phyloP scores from a whole-genome alignment of 2,113 vertebrate species.

The Phaethornis superciliosus region DNA sequence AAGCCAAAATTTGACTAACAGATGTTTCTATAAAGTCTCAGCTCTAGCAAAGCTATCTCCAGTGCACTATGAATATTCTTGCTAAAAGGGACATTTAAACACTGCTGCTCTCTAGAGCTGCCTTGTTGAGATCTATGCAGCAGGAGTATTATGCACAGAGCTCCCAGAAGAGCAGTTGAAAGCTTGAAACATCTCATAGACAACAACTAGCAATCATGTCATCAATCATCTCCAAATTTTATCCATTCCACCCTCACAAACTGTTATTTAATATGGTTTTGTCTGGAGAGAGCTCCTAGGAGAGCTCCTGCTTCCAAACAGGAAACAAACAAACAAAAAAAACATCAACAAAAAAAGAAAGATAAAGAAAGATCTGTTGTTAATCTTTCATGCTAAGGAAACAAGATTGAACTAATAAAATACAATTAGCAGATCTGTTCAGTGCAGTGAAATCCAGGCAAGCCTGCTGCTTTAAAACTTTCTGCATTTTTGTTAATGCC shows the following conservation, averaged over 20 bases:
- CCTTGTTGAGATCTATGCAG: not conserved
- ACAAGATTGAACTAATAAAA: slow-evolving; percentile 61
- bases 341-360: too few species aligned
- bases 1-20: not conserved
- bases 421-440: slow-evolving; percentile 62
- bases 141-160: not conserved
- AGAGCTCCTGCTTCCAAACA: slow-evolving; percentile 51
- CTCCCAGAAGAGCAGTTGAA: slow-evolving; percentile 60
- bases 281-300: slow-evolving; percentile 46
- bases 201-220: slow-evolving; percentile 53
- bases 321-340: not conserved
- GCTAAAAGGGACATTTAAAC: slow-evolving; percentile 18
- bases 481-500: not conserved
- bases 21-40: slow-evolving; percentile 4
- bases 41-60: not conserved
- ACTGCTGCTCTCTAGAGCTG: slow-evolving; percentile 7
- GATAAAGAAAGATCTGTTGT: not conserved
- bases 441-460: slow-evolving; percentile 18
- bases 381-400: slow-evolving; percentile 58
- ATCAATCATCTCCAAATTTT: slow-evolving; percentile 68
- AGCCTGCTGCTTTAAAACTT: not conserved
- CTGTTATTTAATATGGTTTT: slow-evolving; percentile 62
- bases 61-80: not conserved
- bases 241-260: slow-evolving; percentile 58
- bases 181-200: slow-evolving; percentile 41